Conservation (phyloP, 2,797 vertebrate species). For the Anguilla anguilla region DNA sequence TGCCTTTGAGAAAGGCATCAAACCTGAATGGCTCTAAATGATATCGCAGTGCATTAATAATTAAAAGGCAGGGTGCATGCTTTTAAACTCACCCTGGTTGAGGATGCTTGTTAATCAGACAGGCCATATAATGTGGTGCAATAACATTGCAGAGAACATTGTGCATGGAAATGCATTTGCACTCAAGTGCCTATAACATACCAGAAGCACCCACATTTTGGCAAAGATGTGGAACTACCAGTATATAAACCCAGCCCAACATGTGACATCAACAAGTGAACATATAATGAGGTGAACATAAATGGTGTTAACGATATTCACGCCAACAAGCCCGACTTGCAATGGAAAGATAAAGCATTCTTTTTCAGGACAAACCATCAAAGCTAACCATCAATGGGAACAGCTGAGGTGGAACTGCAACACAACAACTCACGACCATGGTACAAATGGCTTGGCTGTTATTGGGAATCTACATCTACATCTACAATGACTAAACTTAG, state of each 20-base stretch:
- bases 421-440: background rate
- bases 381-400: conserved; percentile 1
- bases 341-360: background rate
- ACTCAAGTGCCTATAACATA: background rate
- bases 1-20: background rate
- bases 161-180: background rate
- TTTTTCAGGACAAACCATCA: background rate
- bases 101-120: background rate
- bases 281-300: background rate
- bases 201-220: background rate
- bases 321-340: background rate
- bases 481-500: no score
- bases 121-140: background rate
- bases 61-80: no score
- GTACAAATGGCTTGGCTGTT: background rate
- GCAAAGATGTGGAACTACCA: background rate
- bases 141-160: background rate
- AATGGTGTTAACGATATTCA: background rate
- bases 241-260: background rate
- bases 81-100: no score
- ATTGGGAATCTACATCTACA: background rate
- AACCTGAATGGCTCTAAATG: background rate
- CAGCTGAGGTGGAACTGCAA: background rate
- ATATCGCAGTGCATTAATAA: background rate
- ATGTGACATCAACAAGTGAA: background rate